Evolutionary conservation across 30 jellyfish, hydroid and myxozoan genomes (phyloP).

Genomic region (Sanderia malayensis): DNA sequence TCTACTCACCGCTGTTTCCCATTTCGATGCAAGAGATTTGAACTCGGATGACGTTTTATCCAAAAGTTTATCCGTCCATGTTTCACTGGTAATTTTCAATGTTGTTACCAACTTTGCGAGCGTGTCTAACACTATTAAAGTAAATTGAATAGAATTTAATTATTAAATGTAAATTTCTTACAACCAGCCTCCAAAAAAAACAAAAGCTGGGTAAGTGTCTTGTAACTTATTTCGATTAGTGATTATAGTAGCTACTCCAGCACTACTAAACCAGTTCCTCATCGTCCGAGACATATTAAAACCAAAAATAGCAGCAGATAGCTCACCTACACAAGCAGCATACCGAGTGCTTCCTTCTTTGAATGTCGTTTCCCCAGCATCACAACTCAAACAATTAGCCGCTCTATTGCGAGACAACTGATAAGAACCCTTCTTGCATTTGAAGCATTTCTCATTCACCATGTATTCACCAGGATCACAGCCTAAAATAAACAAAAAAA

Average conservation of each 20-base stretch:
- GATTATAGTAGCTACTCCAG: no score
- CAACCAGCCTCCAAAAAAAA: no score
- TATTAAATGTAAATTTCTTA: no score
- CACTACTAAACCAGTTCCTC: no score
- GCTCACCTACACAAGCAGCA: constrained; percentile 3
- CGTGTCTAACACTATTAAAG: background rate
- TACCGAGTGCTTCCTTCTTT: background rate
- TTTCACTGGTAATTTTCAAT: constrained; percentile 9
- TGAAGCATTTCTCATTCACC: background rate
- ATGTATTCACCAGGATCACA: constrained; percentile 26
- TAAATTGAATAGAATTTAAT: no score
- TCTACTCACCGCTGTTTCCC: constrained; percentile 11
- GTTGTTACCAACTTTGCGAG: background rate
- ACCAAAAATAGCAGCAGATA: no score
- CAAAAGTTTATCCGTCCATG: constrained; percentile 6
- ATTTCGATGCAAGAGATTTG: background rate
- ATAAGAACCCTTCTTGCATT: background rate
- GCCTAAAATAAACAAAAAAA: no score
- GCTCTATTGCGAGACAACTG: background rate
- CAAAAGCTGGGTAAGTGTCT: no score
- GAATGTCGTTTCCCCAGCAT: background rate
- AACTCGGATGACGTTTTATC: background rate
- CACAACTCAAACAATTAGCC: background rate
- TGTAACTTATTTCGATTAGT: no score
- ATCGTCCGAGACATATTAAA: no score